Evolutionary conservation across 2,888 invertebrate genomes (phyloP).

Genomic region (Rapana venosa): DNA sequence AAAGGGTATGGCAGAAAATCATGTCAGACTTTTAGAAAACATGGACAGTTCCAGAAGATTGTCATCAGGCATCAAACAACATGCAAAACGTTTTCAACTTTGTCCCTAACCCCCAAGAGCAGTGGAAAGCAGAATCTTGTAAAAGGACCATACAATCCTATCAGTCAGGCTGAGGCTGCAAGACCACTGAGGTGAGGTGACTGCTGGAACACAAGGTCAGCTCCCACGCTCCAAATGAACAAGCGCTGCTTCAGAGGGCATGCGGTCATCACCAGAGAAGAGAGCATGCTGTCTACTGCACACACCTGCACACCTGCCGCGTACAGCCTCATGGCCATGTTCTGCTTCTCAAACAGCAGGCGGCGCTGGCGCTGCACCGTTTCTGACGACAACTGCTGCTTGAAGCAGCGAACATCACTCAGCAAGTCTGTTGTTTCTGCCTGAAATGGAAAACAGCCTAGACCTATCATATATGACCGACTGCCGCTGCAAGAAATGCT

Average conservation of each 20-base stretch:
- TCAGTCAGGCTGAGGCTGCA: too few species aligned
- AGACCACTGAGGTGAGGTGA: too few species aligned
- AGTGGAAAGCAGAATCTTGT: not conserved
- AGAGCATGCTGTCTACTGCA: not conserved
- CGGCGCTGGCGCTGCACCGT: slow-evolving; percentile 59
- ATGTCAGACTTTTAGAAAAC: too few species aligned
- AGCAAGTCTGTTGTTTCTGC: slow-evolving; percentile 67
- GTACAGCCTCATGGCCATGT: slow-evolving; percentile 64
- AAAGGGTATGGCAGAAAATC: too few species aligned
- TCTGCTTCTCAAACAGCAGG: slow-evolving; percentile 64
- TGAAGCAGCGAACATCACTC: slow-evolving; percentile 65
- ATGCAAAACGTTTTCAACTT: not conserved
- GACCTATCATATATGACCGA: not conserved
- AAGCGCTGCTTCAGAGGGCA: too few species aligned
- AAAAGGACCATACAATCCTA: too few species aligned
- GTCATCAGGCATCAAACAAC: not conserved
- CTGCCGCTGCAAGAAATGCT: not conserved
- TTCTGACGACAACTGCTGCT: slow-evolving; percentile 59
- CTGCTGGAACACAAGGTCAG: too few species aligned
- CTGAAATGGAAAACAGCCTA: slow-evolving; percentile 53
- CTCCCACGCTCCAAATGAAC: too few species aligned
- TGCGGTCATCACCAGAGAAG: not conserved
- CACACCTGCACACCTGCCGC: slow-evolving; percentile 49
- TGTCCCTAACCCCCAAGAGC: not conserved
- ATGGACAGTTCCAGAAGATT: too few species aligned